A percentile compares a stretch with the other conserved stretches of the same genome.
Conservation (phyloP, 2,888 invertebrate species). For the Fissipunctia ypsillon region DNA sequence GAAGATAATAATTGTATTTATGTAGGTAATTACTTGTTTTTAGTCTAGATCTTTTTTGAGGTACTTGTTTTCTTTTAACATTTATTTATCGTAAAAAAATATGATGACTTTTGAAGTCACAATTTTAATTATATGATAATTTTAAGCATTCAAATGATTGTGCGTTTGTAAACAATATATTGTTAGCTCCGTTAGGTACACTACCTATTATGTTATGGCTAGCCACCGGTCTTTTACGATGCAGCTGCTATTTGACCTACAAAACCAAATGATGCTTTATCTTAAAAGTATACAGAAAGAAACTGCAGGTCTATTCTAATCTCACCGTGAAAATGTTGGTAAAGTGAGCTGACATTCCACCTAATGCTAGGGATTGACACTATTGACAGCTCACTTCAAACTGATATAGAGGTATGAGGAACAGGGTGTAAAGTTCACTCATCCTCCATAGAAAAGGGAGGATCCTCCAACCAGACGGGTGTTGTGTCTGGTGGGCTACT, state of each 20-base stretch:
- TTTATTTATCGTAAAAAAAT: background rate
- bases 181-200: background rate
- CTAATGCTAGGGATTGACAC: no score
- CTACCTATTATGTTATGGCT: background rate
- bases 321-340: no score
- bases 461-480: no score
- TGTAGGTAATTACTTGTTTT: background rate
- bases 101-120: no score
- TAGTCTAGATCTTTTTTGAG: background rate
- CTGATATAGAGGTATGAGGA: no score
- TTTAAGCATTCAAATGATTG: background rate
- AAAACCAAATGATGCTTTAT: slow-evolving; percentile 11
- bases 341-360: no score
- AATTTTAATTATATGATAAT: background rate
- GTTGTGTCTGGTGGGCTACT: no score
- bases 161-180: background rate
- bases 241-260: slow-evolving; percentile 26
- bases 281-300: background rate
- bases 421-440: no score
- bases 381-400: no score
- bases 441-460: no score
- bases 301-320: background rate
- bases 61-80: background rate
- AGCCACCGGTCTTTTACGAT: slow-evolving; percentile 10
- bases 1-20: slow-evolving; percentile 4